These are phyloP conservation scores for Exaiptasia diaphana DNA, from an alignment of 64 coral and sea anemone species.

Conservation along the genomic window DNA sequence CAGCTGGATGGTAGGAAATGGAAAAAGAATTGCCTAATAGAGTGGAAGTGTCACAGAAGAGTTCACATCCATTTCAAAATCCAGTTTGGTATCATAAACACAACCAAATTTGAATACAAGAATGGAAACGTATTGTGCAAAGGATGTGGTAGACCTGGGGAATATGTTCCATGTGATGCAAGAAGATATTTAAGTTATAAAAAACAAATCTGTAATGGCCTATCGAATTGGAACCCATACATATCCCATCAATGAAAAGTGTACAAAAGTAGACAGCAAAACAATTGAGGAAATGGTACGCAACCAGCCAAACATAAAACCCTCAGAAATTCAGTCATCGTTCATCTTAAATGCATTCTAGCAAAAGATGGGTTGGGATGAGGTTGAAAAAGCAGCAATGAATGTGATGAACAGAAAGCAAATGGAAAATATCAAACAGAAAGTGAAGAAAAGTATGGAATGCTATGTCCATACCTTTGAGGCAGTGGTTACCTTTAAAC, in stretches of 20 bases:
- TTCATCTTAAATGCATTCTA: conserved; percentile 21
- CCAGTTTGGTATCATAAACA: conserved; percentile 18
- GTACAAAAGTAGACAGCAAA: no score
- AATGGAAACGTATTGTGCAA: background rate
- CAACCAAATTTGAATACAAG: conserved; percentile 2
- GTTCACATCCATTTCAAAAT: conserved; percentile 21
- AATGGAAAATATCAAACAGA: conserved; percentile 42
- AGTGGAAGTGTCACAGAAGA: conserved; percentile 2
- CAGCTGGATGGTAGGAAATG: conserved; percentile 17
- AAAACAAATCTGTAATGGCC: background rate
- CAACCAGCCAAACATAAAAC: conserved; percentile 43
- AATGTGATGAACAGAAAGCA: conserved; percentile 15
- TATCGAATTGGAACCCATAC: conserved; percentile 35
- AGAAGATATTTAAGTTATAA: background rate
- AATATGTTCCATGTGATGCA: conserved; percentile 5
- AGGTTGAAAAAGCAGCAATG: conserved; percentile 6
- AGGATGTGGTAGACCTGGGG: background rate
- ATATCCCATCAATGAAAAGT: no score
- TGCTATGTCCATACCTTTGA: no score
- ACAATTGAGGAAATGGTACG: no score
- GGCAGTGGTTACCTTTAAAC: no score
- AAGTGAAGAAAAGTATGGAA: conserved; percentile 6
- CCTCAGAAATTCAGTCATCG: conserved; percentile 42
- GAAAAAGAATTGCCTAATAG: background rate
- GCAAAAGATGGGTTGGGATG: conserved; percentile 8